A percentile compares a stretch with the other conserved stretches of the same genome.
Conservation (phyloP, 2,797 vertebrate species). For the Sebastiscus tertius region DNA sequence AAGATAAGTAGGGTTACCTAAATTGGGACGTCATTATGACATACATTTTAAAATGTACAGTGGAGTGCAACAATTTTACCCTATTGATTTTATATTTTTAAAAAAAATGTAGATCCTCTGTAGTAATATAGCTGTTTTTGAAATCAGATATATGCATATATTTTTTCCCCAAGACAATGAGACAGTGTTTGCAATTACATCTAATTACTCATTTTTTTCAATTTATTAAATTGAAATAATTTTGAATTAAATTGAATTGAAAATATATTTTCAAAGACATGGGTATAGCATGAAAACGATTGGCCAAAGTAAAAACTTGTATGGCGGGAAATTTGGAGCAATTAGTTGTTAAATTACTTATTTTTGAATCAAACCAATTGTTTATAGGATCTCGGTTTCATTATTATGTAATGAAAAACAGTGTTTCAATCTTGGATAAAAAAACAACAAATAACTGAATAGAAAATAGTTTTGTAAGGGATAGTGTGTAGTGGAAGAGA, state of each 20-base stretch:
- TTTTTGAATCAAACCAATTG: background rate
- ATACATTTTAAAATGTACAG: background rate
- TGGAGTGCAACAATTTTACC: background rate
- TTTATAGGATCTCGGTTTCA: background rate
- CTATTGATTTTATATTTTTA: too few species aligned
- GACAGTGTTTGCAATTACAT: background rate
- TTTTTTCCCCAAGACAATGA: slow-evolving; percentile 1
- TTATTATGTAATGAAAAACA: background rate
- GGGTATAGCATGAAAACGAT: background rate
- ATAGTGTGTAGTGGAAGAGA: background rate
- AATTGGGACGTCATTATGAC: background rate
- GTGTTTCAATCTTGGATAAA: slow-evolving; percentile 15
- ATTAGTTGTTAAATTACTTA: background rate
- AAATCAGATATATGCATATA: background rate
- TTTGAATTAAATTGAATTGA: background rate
- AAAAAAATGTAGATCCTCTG: background rate
- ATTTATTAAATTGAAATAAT: background rate
- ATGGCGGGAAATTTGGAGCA: background rate
- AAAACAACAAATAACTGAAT: background rate
- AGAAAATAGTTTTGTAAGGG: background rate
- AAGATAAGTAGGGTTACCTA: background rate
- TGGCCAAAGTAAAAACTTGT: background rate
- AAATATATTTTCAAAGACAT: background rate
- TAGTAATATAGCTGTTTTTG: background rate
- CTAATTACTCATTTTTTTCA: background rate